Conservation (phyloP, 2,888 invertebrate genomes). For the Proisotoma minuta region DNA sequence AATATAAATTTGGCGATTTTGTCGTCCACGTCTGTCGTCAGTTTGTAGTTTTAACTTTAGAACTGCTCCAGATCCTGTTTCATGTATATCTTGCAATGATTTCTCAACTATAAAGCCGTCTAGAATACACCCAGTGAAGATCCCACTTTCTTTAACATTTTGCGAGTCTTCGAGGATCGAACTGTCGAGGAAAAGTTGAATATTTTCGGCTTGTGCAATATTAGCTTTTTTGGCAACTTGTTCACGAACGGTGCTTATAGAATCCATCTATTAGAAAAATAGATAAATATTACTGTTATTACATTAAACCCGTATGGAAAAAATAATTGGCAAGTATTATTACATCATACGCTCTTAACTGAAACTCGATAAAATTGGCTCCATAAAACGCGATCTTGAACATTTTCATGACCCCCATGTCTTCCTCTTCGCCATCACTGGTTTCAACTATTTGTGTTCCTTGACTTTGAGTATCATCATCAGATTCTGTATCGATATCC, state of each 20-base stretch:
- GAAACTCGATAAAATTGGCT: too few species aligned
- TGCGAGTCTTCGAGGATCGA: not conserved
- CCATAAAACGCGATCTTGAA: too few species aligned
- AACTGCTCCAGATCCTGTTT: not conserved
- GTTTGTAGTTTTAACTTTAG: slow-evolving; percentile 6
- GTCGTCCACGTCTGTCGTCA: not conserved
- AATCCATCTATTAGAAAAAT: too few species aligned
- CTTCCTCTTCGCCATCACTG: too few species aligned
- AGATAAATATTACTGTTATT: too few species aligned
- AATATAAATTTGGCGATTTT: not conserved
- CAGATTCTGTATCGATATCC: too few species aligned
- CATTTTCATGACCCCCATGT: too few species aligned
- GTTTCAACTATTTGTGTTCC: too few species aligned
- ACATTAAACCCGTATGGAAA: not conserved
- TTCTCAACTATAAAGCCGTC: not conserved
- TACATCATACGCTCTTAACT: too few species aligned
- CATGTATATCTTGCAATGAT: not conserved
- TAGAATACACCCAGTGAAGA: not conserved
- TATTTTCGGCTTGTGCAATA: not conserved
- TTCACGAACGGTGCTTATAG: not conserved
- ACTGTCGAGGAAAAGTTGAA: not conserved
- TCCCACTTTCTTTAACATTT: not conserved
- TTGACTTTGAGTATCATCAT: too few species aligned
- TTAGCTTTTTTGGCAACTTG: not conserved
- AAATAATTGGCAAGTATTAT: too few species aligned